Evolutionary conservation across 2,888 invertebrate species (phyloP).

Genomic region (Archips crataeganus): DNA sequence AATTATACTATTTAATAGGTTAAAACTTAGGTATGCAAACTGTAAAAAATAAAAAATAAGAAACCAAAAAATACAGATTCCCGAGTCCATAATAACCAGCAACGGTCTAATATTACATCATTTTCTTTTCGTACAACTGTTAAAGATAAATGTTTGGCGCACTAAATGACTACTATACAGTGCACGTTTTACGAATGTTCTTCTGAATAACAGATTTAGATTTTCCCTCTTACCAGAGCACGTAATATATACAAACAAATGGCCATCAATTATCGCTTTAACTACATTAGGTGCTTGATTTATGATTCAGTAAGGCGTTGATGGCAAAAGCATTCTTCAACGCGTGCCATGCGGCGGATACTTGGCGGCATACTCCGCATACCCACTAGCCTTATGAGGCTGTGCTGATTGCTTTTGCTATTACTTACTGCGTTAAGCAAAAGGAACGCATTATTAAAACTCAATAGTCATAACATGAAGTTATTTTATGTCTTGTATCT

Average conservation of each 20-base stretch:
- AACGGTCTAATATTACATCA: background rate
- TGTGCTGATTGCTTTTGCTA: constrained; percentile 12
- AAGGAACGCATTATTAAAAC: constrained; percentile 8
- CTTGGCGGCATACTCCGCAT: constrained; percentile 21
- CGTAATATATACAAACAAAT: constrained; percentile 34
- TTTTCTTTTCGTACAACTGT: background rate
- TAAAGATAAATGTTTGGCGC: constrained; percentile 6
- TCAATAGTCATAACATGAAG: background rate
- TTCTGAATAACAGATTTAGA: constrained; percentile 7
- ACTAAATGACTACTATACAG: constrained; percentile 12
- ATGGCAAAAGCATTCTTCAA: constrained; percentile 26
- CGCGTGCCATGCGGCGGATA: constrained; percentile 22
- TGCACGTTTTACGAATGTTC: constrained; percentile 17
- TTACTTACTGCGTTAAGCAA: constrained; percentile 3
- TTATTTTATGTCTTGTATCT: background rate
- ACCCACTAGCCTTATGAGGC: constrained; percentile 16
- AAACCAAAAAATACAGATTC: too few relatives aligned
- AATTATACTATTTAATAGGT: too few relatives aligned
- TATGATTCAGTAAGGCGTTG: constrained; percentile 23
- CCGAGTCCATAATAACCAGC: background rate
- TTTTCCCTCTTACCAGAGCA: constrained; percentile 20
- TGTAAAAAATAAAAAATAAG: too few relatives aligned
- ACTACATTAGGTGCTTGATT: constrained; percentile 33
- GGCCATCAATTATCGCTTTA: constrained; percentile 38
- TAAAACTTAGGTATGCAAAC: too few relatives aligned